phyloP scores from a whole-genome alignment of 2,888 invertebrate species.

The Coenonympha glycerion region DNA sequence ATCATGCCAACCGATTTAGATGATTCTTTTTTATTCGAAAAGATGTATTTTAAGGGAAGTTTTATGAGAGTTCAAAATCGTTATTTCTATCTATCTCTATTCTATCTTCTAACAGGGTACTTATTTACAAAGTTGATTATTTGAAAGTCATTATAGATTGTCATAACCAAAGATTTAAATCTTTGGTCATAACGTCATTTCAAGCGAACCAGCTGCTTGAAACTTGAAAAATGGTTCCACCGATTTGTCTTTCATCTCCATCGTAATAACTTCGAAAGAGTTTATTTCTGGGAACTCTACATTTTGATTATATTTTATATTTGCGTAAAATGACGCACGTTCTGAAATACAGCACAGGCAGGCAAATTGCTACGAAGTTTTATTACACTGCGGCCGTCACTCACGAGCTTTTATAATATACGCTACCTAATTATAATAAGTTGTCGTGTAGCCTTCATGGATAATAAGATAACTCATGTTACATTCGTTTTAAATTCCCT shows the following conservation, averaged over 20 bases:
- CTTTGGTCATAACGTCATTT: slow-evolving; percentile 7
- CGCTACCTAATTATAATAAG: slow-evolving; percentile 25
- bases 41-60: no score
- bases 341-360: slow-evolving; percentile 42
- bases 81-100: no score
- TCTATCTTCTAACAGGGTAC: no score
- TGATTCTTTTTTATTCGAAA: no score
- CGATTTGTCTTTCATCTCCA: slow-evolving; percentile 24
- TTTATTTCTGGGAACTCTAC: slow-evolving; percentile 50
- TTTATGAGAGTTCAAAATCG: no score
- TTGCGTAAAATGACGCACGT: slow-evolving; percentile 58
- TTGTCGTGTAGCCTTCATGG: slow-evolving; percentile 28
- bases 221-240: slow-evolving; percentile 19
- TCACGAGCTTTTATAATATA: slow-evolving; percentile 27
- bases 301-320: slow-evolving; percentile 43
- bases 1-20: no score
- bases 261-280: slow-evolving; percentile 39
- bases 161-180: background rate
- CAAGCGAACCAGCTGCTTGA: slow-evolving; percentile 16
- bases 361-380: slow-evolving; percentile 48
- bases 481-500: slow-evolving; percentile 24
- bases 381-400: slow-evolving; percentile 35
- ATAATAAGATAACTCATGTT: slow-evolving; percentile 26
- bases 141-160: no score
- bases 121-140: no score